phyloP scores from a whole-genome alignment of 2,888 invertebrate genomes.

The Caenorhabditis angaria region DNA sequence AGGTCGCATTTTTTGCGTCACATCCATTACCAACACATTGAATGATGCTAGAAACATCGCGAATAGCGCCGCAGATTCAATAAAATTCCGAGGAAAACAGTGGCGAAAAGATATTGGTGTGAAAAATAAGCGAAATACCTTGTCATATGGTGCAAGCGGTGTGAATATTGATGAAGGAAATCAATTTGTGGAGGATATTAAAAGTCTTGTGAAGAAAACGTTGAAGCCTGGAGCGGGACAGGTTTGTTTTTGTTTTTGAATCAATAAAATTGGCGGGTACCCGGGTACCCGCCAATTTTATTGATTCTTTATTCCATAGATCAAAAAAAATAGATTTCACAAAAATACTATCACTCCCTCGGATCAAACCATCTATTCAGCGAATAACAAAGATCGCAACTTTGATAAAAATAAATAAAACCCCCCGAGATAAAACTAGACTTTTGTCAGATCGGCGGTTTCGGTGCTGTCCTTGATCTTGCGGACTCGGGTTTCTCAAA shows the following conservation, averaged over 20 bases:
- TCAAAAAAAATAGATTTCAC: too few relatives aligned
- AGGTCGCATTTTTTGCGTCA: conserved; percentile 87
- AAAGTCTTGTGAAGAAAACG: conserved; percentile 78
- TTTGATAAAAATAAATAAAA: conserved; percentile 6
- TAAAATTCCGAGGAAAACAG: conserved; percentile 86
- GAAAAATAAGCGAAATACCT: not conserved
- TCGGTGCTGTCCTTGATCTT: conserved; percentile 90
- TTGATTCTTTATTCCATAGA: too few relatives aligned
- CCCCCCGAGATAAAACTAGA: too few relatives aligned
- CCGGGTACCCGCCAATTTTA: too few relatives aligned
- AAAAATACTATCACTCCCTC: too few relatives aligned
- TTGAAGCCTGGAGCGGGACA: conserved; percentile 53
- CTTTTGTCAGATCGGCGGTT: conserved; percentile 79
- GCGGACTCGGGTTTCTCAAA: conserved; percentile 79
- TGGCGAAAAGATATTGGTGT: conserved; percentile 85
- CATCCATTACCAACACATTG: conserved; percentile 80
- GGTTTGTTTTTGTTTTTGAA: too few relatives aligned
- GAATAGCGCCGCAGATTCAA: conserved; percentile 80
- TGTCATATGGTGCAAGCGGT: conserved; percentile 86
- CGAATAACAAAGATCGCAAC: not conserved
- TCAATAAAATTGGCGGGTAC: too few relatives aligned
- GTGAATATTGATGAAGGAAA: conserved; percentile 94
- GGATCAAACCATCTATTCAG: too few relatives aligned
- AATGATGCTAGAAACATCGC: conserved; percentile 79
- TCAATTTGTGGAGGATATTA: conserved; percentile 83